Evolutionary conservation across 2,797 vertebrate species (phyloP), one percentile per base, ranked within the genome.

Genomic region (Cephalopachus bancanus): DNA sequence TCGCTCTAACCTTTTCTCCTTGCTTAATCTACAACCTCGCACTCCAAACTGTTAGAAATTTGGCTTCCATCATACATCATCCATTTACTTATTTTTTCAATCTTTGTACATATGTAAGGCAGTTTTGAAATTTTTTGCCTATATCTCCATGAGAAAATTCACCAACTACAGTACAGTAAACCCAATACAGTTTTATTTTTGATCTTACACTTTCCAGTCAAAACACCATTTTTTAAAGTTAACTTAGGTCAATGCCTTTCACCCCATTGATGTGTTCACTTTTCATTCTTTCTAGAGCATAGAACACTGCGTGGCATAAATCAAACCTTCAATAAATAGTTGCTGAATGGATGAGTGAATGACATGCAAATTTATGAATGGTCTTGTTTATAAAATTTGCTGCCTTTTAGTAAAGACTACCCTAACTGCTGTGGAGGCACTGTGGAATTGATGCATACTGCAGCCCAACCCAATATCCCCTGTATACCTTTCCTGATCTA

Each of bases 51-150:
- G 20, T 79, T 55, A 76, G 33, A 37, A 67, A 60, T 53, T 30
- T 76, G 3, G 59, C n/a, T 33, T n/a, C 49, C 22, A 19, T 83
- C 15, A 24, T 8, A 12, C 19, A 55, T 33, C 51, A 71, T 49
- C 30, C 53, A 55, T 69, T 78, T 89, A 69, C 80, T 67, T 67
- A 57, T 69, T 83, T 94, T 33, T 51, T 95, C 59, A 44, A 9
- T 89, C 17, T 80, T 19, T 37, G 49, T 37, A 30, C n/a, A 64
- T 51, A 51, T 76, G 69, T 64, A 72, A 20, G 89, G 72, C 72
- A 91, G 30, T 65, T 86, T 91, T 62, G 72, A 57, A 91, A 74
- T 55, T 92, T 60, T 71, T 80, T 76, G 53, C 67, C 44, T 81
- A n/a, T 59, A 44, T 15, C 7, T 16, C 51, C 37, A 15, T 78